Percentiles rank a stretch among this genome's conserved stretches.
These are phyloP conservation scores for Netelia inedita DNA, from an alignment of 2,888 invertebrate genomes.

Conservation along the genomic window DNA sequence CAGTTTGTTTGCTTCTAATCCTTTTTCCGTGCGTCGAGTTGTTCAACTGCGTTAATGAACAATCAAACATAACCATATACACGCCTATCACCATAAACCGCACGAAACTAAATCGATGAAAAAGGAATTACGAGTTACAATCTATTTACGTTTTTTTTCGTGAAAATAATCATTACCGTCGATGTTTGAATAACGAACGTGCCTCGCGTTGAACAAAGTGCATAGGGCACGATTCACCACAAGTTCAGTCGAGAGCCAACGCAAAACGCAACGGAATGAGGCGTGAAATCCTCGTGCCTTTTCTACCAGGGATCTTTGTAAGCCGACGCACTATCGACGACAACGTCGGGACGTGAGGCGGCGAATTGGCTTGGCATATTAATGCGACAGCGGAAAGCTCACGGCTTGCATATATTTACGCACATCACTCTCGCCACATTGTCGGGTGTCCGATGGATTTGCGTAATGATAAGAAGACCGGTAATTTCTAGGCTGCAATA, in stretches of 20 bases:
- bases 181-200: neutral
- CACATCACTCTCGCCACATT: slow-evolving; percentile 19
- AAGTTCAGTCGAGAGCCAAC: slow-evolving; percentile 1
- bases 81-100: neutral
- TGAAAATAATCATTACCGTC: neutral
- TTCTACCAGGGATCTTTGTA: slow-evolving; percentile 34
- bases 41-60: no score
- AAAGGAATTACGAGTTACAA: neutral
- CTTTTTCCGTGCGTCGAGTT: no score
- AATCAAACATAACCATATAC: neutral
- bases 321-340: slow-evolving; percentile 33
- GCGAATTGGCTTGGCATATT: slow-evolving; percentile 40
- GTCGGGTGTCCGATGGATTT: slow-evolving; percentile 28
- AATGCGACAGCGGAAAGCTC: slow-evolving; percentile 31
- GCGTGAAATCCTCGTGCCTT: slow-evolving; percentile 12
- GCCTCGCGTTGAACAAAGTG: neutral
- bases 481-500: slow-evolving; percentile 18
- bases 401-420: neutral
- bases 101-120: neutral
- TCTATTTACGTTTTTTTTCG: neutral
- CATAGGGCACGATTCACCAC: neutral
- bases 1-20: no score
- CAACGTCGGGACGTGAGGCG: slow-evolving; percentile 1
- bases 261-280: slow-evolving; percentile 13
- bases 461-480: slow-evolving; percentile 19